Conservation (phyloP, 2,888 invertebrate species). For the Galeruca laticollis region DNA sequence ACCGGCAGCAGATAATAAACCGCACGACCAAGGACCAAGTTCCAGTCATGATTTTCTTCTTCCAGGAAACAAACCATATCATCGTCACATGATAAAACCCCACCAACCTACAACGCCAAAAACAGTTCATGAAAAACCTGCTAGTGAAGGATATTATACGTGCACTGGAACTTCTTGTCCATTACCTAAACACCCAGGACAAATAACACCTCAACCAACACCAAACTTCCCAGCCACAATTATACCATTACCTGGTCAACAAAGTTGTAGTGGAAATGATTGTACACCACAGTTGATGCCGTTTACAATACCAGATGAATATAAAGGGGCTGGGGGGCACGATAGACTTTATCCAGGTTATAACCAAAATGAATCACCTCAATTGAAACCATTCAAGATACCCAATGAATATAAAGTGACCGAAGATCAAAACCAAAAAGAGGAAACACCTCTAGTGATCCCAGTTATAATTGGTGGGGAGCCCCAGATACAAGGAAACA, state of each 20-base stretch:
- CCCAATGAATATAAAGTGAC: neutral
- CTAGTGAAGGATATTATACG: constrained; percentile 17
- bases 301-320: neutral
- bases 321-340: constrained; percentile 17
- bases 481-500: neutral
- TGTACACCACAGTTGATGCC: neutral
- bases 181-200: constrained; percentile 18
- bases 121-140: neutral
- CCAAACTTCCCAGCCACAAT: neutral
- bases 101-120: neutral
- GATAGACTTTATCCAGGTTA: constrained; percentile 7
- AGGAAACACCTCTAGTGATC: neutral
- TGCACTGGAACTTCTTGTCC: constrained; percentile 29
- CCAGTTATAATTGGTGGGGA: neutral
- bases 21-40: neutral
- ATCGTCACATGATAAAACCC: constrained; percentile 8
- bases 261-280: too few species aligned
- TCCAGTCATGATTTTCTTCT: constrained; percentile 24
- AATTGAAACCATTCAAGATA: constrained; percentile 1
- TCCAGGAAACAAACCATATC: constrained; percentile 28
- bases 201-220: neutral
- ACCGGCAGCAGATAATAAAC: neutral
- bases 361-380: constrained; percentile 3
- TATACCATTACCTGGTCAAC: neutral
- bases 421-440: neutral